Conservation (phyloP, 2,113 vertebrate species). For the Erinaceus europaeus region DNA sequence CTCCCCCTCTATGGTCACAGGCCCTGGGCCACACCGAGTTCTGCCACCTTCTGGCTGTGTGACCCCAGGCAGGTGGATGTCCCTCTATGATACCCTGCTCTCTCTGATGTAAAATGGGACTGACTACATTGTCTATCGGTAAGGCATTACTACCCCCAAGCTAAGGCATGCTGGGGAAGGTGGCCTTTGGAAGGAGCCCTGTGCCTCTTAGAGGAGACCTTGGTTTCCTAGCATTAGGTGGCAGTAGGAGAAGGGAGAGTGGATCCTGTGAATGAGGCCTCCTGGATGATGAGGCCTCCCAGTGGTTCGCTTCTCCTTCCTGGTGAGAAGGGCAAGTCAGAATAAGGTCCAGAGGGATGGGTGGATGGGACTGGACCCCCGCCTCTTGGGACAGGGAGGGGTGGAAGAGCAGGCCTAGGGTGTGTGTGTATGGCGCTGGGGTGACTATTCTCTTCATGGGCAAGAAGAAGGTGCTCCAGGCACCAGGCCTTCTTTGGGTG, state of each 20-base stretch:
- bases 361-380: background rate
- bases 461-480: conserved; percentile 72
- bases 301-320: background rate
- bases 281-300: background rate
- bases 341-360: too few relatives aligned
- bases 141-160: too few relatives aligned
- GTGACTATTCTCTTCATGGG: conserved; percentile 2
- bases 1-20: background rate
- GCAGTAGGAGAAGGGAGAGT: fast-evolving
- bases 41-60: background rate
- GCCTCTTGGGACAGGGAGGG: background rate
- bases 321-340: background rate
- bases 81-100: background rate
- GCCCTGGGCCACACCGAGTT: background rate
- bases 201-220: background rate
- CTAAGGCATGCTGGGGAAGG: fast-evolving
- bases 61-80: background rate
- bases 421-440: too few relatives aligned
- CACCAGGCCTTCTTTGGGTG: background rate
- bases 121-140: too few relatives aligned
- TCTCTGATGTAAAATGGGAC: background rate
- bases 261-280: background rate
- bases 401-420: background rate
- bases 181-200: background rate
- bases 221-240: fast-evolving